phyloP scores from a whole-genome alignment of 2,113 vertebrate genomes.

The Piprites chloris region DNA sequence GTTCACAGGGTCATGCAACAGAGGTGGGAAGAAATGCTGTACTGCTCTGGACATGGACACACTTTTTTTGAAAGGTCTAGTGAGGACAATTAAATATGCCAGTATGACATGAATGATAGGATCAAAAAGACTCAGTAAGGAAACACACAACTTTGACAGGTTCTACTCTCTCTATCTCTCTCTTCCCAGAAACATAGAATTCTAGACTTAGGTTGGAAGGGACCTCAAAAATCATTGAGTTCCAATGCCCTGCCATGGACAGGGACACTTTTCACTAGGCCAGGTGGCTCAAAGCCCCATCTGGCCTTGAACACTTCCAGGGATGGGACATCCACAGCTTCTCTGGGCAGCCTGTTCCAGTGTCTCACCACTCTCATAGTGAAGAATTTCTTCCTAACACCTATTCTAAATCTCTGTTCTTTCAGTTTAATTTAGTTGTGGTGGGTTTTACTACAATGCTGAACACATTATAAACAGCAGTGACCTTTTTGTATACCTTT shows the following conservation, averaged over 20 bases:
- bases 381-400: background rate
- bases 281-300: background rate
- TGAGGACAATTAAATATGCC: background rate
- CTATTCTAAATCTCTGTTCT: background rate
- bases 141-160: background rate
- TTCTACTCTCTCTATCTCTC: background rate
- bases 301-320: background rate
- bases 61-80: background rate
- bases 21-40: background rate
- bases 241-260: rapidly evolving
- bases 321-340: background rate
- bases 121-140: background rate
- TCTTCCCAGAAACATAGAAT: background rate
- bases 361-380: background rate
- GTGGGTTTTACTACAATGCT: background rate
- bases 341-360: background rate
- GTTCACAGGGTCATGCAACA: background rate
- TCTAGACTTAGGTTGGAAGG: background rate
- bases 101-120: background rate
- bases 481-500: background rate
- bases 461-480: background rate
- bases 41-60: rapidly evolving
- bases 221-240: background rate
- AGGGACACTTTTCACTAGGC: background rate
- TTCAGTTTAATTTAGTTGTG: background rate